Percentiles rank a stretch among this genome's conserved stretches.
Conservation (phyloP, 2,113 vertebrate species). For the Nibea albiflora region DNA sequence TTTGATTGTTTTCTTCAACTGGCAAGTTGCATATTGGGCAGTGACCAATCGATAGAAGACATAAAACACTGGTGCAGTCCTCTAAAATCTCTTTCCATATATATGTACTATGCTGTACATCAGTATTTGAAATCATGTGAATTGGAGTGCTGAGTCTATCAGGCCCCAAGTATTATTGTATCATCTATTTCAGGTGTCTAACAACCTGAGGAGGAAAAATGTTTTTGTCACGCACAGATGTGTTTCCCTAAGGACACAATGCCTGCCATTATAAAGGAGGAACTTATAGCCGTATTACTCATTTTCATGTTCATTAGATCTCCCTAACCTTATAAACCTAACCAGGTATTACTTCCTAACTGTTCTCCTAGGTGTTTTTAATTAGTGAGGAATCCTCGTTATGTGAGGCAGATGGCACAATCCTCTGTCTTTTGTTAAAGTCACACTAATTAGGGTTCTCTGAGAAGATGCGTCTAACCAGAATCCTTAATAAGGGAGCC, state of each 20-base stretch:
- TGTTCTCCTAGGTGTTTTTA: conserved; percentile 88
- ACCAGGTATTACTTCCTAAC: conserved; percentile 86
- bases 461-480: conserved; percentile 84
- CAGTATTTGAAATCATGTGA: not conserved
- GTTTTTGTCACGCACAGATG: conserved; percentile 24
- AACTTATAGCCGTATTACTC: conserved; percentile 49
- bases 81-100: not conserved
- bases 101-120: not conserved
- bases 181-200: conserved; percentile 4
- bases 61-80: not conserved
- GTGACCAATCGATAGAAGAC: not conserved
- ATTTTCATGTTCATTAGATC: conserved; percentile 77
- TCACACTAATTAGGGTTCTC: conserved; percentile 94
- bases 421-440: conserved; percentile 89
- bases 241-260: conserved; percentile 33
- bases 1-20: not conserved
- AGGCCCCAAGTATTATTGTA: not conserved
- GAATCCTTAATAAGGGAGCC: conserved; percentile 87
- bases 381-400: conserved; percentile 90
- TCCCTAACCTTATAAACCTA: conserved; percentile 74
- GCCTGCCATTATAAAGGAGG: conserved; percentile 34
- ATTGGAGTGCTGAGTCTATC: not conserved
- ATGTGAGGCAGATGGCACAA: conserved; percentile 90
- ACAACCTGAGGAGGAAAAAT: conserved; percentile 18
- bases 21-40: not conserved